A percentile compares a stretch with the other conserved stretches of the same genome.
phyloP scores from a whole-genome alignment of 1,140 invertebrate genomes.

The Drosophila pallidifrons region DNA sequence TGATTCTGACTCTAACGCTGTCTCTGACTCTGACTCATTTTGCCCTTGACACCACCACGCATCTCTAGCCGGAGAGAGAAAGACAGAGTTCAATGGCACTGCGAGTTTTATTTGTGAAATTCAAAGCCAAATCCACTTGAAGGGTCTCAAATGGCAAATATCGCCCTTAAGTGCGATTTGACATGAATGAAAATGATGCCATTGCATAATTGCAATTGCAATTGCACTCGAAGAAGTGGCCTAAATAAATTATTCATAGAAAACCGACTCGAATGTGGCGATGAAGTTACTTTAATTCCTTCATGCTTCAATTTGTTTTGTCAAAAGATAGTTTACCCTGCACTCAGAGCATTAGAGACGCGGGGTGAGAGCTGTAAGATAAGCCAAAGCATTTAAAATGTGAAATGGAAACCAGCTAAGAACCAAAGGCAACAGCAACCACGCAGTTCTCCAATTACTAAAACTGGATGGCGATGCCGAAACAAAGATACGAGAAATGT shows the following conservation, averaged over 20 bases:
- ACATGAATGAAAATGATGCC: constrained; percentile 7
- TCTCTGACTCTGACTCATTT: constrained; percentile 27
- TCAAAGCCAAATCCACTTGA: constrained; percentile 40
- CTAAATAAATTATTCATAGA: constrained; percentile 17
- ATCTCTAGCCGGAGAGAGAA: neutral
- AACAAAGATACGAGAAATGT: constrained; percentile 40
- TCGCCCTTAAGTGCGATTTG: neutral
- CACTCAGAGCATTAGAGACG: constrained; percentile 25
- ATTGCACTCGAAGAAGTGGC: neutral
- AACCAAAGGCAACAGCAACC: constrained; percentile 41
- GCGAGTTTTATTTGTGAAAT: constrained; percentile 44
- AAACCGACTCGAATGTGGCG: neutral
- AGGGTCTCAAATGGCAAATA: neutral
- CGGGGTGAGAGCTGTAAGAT: constrained; percentile 41
- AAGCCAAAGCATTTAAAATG: constrained; percentile 65
- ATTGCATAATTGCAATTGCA: constrained; percentile 10
- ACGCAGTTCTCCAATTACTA: constrained; percentile 70
- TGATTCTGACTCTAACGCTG: constrained; percentile 9
- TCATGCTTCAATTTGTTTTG: neutral
- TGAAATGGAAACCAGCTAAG: constrained; percentile 67
- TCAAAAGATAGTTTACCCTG: neutral
- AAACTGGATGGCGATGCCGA: constrained; percentile 46
- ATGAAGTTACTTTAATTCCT: constrained; percentile 4
- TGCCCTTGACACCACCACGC: constrained; percentile 31
- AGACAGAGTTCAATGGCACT: constrained; percentile 37